A percentile compares a stretch with the other conserved stretches of the same genome.
Conservation (phyloP, 2,888 invertebrate species). For the Idaea dimidiata region DNA sequence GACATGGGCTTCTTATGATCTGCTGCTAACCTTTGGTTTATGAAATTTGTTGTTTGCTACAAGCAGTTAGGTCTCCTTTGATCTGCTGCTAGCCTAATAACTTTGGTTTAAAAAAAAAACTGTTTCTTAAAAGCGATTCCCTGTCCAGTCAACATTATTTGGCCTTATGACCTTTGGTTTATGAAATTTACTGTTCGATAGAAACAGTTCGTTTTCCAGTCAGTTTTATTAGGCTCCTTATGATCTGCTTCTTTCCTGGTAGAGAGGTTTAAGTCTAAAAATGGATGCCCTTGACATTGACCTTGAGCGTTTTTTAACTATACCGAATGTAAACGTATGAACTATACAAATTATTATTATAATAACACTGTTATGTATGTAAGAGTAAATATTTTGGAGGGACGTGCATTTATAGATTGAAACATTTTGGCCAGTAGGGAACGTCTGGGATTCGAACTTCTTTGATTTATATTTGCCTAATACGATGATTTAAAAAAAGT, state of each 20-base stretch:
- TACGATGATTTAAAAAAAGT: neutral
- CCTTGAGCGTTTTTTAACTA: neutral
- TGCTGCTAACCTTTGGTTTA: constrained; percentile 41
- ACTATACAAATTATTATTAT: too few species aligned
- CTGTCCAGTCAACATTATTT: too few species aligned
- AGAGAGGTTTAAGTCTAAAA: neutral
- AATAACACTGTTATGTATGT: too few species aligned
- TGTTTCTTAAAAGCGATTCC: too few species aligned
- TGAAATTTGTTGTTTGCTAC: neutral
- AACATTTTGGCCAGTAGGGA: neutral
- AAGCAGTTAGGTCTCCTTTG: constrained; percentile 4
- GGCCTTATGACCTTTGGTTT: neutral
- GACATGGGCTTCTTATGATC: constrained; percentile 96
- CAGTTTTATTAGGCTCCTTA: too few species aligned
- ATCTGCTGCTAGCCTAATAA: constrained; percentile 21
- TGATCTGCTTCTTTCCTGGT: neutral
- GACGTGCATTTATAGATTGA: neutral
- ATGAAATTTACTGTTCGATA: neutral
- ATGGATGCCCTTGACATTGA: too few species aligned
- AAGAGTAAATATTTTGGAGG: neutral
- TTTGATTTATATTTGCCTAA: neutral
- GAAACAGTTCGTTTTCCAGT: too few species aligned
- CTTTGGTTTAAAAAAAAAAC: neutral
- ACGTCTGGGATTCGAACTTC: neutral
- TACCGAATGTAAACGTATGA: too few species aligned